Evolutionary conservation across 1,140 invertebrate genomes (phyloP), one percentile per base, ranked within the genome.

Genomic region (Drosophila novamexicana): DNA sequence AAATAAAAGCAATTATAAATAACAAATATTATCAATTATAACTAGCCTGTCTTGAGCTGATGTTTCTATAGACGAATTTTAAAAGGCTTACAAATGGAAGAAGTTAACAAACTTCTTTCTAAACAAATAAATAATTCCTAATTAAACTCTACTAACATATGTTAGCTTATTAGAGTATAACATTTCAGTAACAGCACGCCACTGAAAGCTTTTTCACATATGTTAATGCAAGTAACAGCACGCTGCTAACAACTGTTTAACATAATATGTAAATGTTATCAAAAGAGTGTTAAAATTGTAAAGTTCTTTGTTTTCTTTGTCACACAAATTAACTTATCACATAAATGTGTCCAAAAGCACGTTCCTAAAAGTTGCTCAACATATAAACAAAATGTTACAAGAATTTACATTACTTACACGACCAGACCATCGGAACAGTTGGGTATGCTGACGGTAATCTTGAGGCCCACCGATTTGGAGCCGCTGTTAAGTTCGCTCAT

Each of bases 381-480:
- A 42, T n/a, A 3, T 12, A 39, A 42, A 6, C 1, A 42, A 0
- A 42, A 14, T 0, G 4, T 14, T 42, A 9, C 1, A 42, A 6
- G n/a, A n/a, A 12, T 29, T 49, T 12, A 5, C 9, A 18, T 36
- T 45, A 86, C 95, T 95, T 92, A 97, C 96, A 97, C 95, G 36
- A 97, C 96, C 45, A 95, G 94, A 44, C 96, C 96, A 91, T 96
- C 97, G 3, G 97, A 98, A 89, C 96, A 97, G 69, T 95, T 96
- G 7, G 98, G 98, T 68, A 99, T 96, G 8, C 97, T 97, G 37
- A 99, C 96, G 0, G 97, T 96, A 12, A 99, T 95, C 80, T 96
- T 97, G 7, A 99, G 97, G 52, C 95, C 95, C 37, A 93, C 93
- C 22, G 93, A 93, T 12, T 81, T 84, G 6, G 82, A 80, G 81